Conservation (phyloP, 30 jellyfish, hydroid and myxozoan genomes). For the Cassiopea xamachana region DNA sequence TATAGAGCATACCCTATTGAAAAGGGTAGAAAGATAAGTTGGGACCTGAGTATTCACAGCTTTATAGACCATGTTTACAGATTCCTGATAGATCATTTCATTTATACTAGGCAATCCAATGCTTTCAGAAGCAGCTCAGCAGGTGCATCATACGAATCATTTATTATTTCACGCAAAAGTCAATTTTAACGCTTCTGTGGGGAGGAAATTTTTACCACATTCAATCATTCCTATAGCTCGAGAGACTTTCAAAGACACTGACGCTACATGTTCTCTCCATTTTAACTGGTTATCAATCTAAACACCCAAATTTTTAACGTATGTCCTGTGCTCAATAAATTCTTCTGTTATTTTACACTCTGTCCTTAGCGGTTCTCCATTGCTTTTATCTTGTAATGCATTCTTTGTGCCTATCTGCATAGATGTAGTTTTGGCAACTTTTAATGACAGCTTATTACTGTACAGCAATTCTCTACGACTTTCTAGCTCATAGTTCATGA, state of each 20-base stretch:
- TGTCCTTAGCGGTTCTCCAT: background rate
- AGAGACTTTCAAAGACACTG: background rate
- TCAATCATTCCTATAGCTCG: constrained; percentile 4
- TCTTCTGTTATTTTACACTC: background rate
- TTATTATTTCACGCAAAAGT: background rate
- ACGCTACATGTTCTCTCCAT: background rate
- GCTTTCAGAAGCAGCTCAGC: background rate
- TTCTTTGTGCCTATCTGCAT: constrained; percentile 1
- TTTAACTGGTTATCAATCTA: background rate
- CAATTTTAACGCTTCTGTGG: background rate
- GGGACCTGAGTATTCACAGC: background rate
- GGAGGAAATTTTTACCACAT: background rate
- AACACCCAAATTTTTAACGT: background rate
- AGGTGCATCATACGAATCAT: background rate
- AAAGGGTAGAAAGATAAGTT: background rate
- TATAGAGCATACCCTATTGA: background rate
- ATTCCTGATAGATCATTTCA: background rate
- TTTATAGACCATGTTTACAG: background rate
- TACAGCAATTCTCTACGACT: background rate
- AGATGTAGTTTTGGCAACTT: background rate
- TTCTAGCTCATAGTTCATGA: background rate
- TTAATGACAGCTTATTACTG: background rate
- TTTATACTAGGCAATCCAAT: background rate
- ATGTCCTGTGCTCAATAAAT: background rate
- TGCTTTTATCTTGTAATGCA: background rate